Evolutionary conservation across 2,797 vertebrate species (phyloP).

Genomic region (Odontamblyopus rebecca): DNA sequence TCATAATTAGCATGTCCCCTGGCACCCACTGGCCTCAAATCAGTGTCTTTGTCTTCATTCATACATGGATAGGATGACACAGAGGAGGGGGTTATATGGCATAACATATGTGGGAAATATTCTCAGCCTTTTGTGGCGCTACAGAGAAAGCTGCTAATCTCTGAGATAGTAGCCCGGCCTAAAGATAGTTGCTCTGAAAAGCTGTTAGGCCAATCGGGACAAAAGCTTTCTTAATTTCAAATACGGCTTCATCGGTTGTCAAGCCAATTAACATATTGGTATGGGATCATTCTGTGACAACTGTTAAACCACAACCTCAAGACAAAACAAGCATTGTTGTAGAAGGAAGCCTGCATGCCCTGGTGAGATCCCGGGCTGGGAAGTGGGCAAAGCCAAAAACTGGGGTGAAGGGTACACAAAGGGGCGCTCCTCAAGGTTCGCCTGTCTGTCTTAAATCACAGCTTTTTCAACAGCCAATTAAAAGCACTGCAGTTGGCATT

Average conservation of each 20-base stretch:
- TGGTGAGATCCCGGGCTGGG: constrained; percentile 40
- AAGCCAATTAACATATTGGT: constrained; percentile 70
- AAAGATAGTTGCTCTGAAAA: constrained; percentile 64
- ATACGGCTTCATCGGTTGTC: constrained; percentile 69
- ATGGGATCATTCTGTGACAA: constrained; percentile 70
- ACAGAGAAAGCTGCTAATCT: constrained; percentile 68
- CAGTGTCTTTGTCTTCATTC: constrained; percentile 54
- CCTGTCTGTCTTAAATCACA: constrained; percentile 11
- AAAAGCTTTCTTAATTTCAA: constrained; percentile 73
- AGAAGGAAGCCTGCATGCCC: constrained; percentile 62
- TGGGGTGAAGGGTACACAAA: constrained; percentile 24
- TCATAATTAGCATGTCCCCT: constrained; percentile 55
- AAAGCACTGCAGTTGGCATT: constrained; percentile 7
- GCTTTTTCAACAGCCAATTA: constrained; percentile 14
- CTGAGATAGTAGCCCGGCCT: constrained; percentile 59
- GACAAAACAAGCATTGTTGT: constrained; percentile 67
- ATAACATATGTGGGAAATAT: constrained; percentile 76
- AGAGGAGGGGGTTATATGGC: constrained; percentile 53
- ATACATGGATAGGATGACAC: constrained; percentile 53
- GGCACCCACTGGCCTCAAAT: constrained; percentile 22
- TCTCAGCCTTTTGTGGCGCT: constrained; percentile 57
- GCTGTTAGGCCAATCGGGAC: constrained; percentile 62
- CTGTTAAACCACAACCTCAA: constrained; percentile 70
- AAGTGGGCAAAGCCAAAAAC: constrained; percentile 45
- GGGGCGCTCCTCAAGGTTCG: constrained; percentile 15